Conservation (phyloP, 2,888 invertebrate genomes). For the Cerastis leucographa region DNA sequence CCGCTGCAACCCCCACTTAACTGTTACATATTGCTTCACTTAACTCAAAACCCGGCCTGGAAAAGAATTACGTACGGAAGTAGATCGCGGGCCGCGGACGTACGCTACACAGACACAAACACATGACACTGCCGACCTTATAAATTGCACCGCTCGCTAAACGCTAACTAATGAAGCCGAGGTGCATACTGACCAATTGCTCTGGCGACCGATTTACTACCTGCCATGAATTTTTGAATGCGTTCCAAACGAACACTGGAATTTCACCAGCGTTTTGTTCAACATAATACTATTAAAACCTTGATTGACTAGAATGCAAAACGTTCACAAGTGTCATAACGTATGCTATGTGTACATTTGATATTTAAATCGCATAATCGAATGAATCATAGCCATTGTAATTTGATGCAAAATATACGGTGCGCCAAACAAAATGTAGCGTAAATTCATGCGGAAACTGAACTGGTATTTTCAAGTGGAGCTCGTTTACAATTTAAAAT, state of each 20-base stretch:
- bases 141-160: conserved; percentile 69
- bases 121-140: conserved; percentile 73
- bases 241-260: conserved; percentile 24
- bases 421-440: conserved; percentile 71
- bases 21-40: conserved; percentile 85
- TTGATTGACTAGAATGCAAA: conserved; percentile 29
- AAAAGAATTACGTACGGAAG: conserved; percentile 81
- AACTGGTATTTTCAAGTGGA: conserved; percentile 79
- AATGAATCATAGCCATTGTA: conserved; percentile 52
- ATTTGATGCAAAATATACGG: conserved; percentile 64
- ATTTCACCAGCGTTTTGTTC: conserved; percentile 16
- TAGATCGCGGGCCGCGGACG: conserved; percentile 71
- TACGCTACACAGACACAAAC: conserved; percentile 73
- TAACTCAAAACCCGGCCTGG: conserved; percentile 81
- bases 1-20: conserved; percentile 82
- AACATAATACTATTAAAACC: conserved; percentile 13
- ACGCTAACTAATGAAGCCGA: conserved; percentile 64
- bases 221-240: conserved; percentile 45
- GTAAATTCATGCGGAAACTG: conserved; percentile 76
- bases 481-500: conserved; percentile 89
- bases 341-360: conserved; percentile 15
- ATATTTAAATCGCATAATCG: conserved; percentile 55
- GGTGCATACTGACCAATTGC: conserved; percentile 59
- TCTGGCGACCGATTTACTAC: conserved; percentile 52
- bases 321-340: conserved; percentile 24